These are phyloP conservation scores for Solea solea DNA, from an alignment of 2,113 vertebrate species.

Conservation along the genomic window DNA sequence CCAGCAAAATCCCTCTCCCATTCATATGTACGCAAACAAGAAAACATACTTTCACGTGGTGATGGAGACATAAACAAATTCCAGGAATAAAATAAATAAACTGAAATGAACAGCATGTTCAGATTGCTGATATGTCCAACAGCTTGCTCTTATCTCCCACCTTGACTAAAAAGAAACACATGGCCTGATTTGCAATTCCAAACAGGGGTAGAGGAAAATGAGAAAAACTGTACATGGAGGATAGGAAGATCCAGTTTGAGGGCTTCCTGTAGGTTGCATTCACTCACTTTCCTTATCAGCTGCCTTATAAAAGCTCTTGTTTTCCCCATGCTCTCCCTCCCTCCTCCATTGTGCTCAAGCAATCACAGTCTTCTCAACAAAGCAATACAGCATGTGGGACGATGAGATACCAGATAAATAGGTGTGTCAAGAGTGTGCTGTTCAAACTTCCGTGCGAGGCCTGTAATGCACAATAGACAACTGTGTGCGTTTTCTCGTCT, in stretches of 20 bases:
- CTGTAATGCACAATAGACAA: constrained; percentile 7
- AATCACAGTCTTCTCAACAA: constrained; percentile 42
- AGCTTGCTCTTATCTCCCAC: constrained; percentile 52
- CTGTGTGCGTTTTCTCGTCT: background rate
- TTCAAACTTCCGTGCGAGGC: constrained; percentile 9
- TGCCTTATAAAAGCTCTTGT: constrained; percentile 49
- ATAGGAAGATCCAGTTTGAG: constrained; percentile 42
- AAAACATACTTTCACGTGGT: constrained; percentile 19
- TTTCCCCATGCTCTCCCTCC: background rate
- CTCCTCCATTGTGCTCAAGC: constrained; percentile 21
- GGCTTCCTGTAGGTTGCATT: constrained; percentile 36
- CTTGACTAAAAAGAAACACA: constrained; percentile 47
- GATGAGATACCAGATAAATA: constrained; percentile 63
- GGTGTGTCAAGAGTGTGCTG: constrained; percentile 36
- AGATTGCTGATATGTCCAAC: constrained; percentile 55
- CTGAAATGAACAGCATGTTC: constrained; percentile 51
- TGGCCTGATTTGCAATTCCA: constrained; percentile 60
- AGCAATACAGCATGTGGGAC: constrained; percentile 37
- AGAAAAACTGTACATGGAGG: constrained; percentile 14
- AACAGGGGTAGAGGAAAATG: constrained; percentile 23
- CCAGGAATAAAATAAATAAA: constrained; percentile 50
- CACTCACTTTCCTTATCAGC: constrained; percentile 58
- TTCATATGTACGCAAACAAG: constrained; percentile 36
- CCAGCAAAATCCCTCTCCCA: constrained; percentile 13
- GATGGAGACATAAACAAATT: constrained; percentile 53